Conservation (phyloP, 1,140 invertebrate species). For the Neodiprion virginianus region DNA sequence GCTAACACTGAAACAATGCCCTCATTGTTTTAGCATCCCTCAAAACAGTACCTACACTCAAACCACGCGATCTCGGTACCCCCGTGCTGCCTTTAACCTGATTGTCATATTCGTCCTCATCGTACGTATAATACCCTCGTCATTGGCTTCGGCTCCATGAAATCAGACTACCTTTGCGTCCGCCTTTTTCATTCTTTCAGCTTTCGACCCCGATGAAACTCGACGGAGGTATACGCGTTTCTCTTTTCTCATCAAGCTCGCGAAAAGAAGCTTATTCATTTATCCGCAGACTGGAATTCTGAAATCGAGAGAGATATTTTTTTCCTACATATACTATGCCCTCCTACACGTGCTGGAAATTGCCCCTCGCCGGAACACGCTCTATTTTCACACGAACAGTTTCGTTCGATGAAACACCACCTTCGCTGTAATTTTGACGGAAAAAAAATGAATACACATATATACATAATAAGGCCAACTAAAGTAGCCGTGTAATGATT, state of each 20-base stretch:
- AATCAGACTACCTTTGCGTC: neutral
- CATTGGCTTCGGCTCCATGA: neutral
- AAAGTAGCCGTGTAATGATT: no score
- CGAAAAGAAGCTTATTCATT: neutral
- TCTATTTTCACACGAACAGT: no score
- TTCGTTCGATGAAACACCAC: no score
- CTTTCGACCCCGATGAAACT: neutral
- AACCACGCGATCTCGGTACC: neutral
- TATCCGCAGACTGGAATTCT: no score
- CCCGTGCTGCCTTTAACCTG: neutral
- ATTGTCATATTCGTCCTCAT: neutral
- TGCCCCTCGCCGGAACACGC: no score
- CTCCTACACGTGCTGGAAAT: no score
- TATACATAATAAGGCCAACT: no score
- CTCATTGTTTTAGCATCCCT: neutral
- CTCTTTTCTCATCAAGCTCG: neutral
- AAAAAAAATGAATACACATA: no score
- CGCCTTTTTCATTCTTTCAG: neutral
- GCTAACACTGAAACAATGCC: conserved; percentile 3
- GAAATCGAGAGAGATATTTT: no score
- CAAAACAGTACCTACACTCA: neutral
- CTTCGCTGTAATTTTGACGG: no score
- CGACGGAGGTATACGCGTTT: neutral
- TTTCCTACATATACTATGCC: no score
- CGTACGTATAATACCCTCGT: no score